Base-by-base conservation (phyloP, 2,888 invertebrate species). In the Perizoma affinitatum region DNA sequence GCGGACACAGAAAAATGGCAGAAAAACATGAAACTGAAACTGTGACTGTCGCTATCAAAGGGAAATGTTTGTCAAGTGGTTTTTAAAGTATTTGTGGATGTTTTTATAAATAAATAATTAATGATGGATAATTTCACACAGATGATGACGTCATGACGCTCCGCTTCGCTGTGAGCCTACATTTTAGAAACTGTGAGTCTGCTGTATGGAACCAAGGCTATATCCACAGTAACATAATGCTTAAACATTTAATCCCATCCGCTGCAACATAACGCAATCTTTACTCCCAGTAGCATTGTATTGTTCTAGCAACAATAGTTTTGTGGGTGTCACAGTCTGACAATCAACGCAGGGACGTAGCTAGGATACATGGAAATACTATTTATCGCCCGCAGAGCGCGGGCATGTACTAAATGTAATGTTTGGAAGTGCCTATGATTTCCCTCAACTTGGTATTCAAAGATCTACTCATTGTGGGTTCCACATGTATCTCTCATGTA, bases 261-360 rank as follows among this genome's bases (percentile, higher is more conserved):
- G 36, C 57, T 61, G 49, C 54, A 47, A 47, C 35, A 46, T 11
- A 38, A 57, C n/a, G 38, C 36, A 49, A 55, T 42, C 35, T 22
- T 53, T 33, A 42, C 57, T 61, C 61, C 46, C 61, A 58, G 61
- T 54, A 50, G 61, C 61, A 54, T 50, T 57, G 54, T 22, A 55
- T 58, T 54, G 57, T 61, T 61, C 40, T 45, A 0, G 5, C 33
- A 58, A 62, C 61, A 62, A 62, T 62, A 35, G 48, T 41, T 54
- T 58, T 41, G 62, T 63, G 62, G 62, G 62, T 58, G 62, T 55
- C 51, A 53, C 36, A n/a, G 38, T 54, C 43, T 55, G 22, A 22
- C 22, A 57, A 41, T 46, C 38, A 1, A 46, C 5, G 9, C 58
- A 55, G 54, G 36, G 65, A 8, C 42, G 49, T 41, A 44, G 40